Evolutionary conservation across 2,797 vertebrate species (phyloP), one percentile per base, ranked within the genome.

Genomic region (Anabacerthia variegaticeps): DNA sequence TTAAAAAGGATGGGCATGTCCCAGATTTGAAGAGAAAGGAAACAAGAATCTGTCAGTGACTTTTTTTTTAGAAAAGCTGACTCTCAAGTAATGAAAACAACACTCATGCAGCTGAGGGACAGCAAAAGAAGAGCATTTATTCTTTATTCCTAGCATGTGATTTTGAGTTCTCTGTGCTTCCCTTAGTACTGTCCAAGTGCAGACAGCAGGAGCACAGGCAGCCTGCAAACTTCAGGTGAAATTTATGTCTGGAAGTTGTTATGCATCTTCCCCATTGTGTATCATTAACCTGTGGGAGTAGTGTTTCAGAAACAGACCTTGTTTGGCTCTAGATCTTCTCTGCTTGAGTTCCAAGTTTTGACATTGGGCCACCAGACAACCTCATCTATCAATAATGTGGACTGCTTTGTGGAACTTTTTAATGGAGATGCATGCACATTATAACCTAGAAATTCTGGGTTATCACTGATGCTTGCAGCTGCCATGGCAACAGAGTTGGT

Each of bases 391-490:
- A 88, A 66, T 84, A 67, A 48, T 15, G 41, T 68, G 89, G 82
- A 48, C 9, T 89, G 43, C 28, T 51, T 95, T 79, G 75, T 89
- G 75, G 88, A 92, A 94, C 82, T 97, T 85, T 89, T 97, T 98
- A 97, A 94, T 92, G 92, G 86, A 34, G 46, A 89, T 96, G 86
- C 76, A 78, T 79, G 55, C 75, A 92, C 68, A 79, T 95, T 95
- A 94, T 93, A 97, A 96, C 84, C 92, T 93, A 95, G 93, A 96
- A 96, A 88, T 89, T 96, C 91, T 93, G 92, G 81, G 88, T 97
- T 98, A 95, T 91, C 94, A 95, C 48, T 92, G 93, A 96, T 95
- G 93, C 94, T 96, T 97, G 91, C 91, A 97, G 97, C 97, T 97
- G 89, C 97, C 95, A 97, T 97, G 95, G 97, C 93, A 98, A 98